Conservation (phyloP, 2,113 vertebrate species). For the Nesospiza acunhae region DNA sequence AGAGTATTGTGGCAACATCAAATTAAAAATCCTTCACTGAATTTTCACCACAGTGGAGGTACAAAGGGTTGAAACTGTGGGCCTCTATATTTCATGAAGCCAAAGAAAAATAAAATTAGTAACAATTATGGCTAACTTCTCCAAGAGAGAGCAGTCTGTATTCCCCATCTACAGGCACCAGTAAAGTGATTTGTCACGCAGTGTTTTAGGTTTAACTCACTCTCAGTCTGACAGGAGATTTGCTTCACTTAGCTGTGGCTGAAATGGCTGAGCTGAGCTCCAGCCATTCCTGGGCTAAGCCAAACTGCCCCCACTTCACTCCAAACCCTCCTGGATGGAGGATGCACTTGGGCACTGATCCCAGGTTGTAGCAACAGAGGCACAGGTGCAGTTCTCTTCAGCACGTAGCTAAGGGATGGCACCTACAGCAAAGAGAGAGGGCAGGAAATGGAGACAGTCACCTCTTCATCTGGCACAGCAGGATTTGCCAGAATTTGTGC, state of each 20-base stretch:
- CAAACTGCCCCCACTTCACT: background rate
- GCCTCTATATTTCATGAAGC: background rate
- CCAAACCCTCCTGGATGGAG: background rate
- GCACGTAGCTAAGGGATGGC: background rate
- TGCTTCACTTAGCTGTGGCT: background rate
- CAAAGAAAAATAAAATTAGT: background rate
- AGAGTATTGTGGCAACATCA: background rate
- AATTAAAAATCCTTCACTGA: background rate
- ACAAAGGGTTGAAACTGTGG: background rate
- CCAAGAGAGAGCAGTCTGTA: background rate
- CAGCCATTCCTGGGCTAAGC: background rate
- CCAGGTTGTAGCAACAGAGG: rapidly evolving
- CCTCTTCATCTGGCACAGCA: background rate
- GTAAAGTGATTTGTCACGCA: background rate
- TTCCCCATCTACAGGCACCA: background rate
- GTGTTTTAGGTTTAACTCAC: background rate
- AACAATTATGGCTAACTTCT: background rate
- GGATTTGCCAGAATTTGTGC: background rate
- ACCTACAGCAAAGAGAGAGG: background rate
- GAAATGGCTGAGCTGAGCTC: background rate
- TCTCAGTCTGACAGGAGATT: background rate
- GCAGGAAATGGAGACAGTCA: background rate
- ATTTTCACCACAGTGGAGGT: background rate
- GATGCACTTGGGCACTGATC: background rate
- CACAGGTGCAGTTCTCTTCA: background rate